Base-by-base conservation (phyloP, 1,140 invertebrate species). In the Calliopsis andreniformis region DNA sequence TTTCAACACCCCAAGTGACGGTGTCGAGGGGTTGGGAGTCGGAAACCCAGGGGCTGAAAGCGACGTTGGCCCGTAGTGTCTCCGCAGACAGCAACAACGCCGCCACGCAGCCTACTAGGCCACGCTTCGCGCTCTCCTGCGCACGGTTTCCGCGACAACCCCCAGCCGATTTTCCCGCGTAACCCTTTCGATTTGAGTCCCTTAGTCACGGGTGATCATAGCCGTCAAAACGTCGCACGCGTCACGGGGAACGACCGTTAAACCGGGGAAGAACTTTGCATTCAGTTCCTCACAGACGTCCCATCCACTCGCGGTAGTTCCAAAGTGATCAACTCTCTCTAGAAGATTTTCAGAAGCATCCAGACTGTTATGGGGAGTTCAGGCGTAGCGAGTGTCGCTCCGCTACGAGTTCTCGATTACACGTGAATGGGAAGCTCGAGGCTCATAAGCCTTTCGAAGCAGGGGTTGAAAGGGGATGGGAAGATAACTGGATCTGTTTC, bases 1-100 rank as follows among this genome's bases (percentile, higher is more conserved):
- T 76, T 76, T 62, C 47, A 56, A 20, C 51, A 35, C n/a, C 20
- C 55, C 18, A n/a, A 10, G 43, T 35, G 43, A 51, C 55, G 35
- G 20, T 6, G 66, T 12, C 28, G 20, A 42, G 67, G 63, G 72
- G 45, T 76, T 59, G 71, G 55, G 61, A 62, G 69, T 62, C 28
- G 71, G 77, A 55, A 66, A 73, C 47, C 62, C 55, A 47, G 78
- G 83, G 83, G 83, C 78, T 80, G 66, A 61, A 49, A 76, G 59
- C 66, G 58, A 63, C 69, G 43, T 42, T 62, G 73, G 68, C 20
- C 80, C 75, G 83, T 80, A 85, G 83, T 85, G 76, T 70, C 75
- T 78, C 80, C 75, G 80, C 75, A 70, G 83, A 80, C 83, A 76
- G 64, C 78, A 78, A 68, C 71, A 43, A 76, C 80, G 78, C 47